A percentile compares a stretch with the other conserved stretches of the same genome.
Conservation (phyloP, 2,888 invertebrate species). For the Eueremaeus valkanovi region DNA sequence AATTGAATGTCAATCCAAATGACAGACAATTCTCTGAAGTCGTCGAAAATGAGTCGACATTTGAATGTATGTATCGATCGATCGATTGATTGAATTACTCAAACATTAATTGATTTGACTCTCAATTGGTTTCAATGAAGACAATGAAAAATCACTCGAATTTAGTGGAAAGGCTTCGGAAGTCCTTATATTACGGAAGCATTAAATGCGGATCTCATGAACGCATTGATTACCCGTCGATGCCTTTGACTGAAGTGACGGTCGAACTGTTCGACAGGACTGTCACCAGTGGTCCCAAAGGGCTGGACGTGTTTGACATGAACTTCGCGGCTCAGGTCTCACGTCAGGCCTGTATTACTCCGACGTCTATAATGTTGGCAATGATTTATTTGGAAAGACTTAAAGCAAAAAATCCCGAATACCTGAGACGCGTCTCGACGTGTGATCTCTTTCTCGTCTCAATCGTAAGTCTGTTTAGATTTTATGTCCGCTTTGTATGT, state of each 20-base stretch:
- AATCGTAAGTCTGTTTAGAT: constrained; percentile 61
- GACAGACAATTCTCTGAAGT: neutral
- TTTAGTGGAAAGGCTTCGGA: constrained; percentile 68
- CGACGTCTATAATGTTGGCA: constrained; percentile 87
- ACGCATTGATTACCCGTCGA: constrained; percentile 34
- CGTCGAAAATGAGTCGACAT: constrained; percentile 1
- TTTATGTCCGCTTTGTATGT: neutral
- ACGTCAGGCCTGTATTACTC: constrained; percentile 75
- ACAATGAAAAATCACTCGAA: constrained; percentile 2
- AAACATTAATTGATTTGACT: too few relatives aligned
- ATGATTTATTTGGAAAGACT: constrained; percentile 88
- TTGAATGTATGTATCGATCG: constrained; percentile 2
- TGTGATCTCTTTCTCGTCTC: constrained; percentile 91
- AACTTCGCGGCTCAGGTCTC: constrained; percentile 50
- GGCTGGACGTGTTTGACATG: constrained; percentile 52
- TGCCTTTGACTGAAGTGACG: constrained; percentile 65
- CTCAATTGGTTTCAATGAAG: too few relatives aligned
- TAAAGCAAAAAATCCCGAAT: constrained; percentile 70
- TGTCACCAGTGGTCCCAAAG: constrained; percentile 46
- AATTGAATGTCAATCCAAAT: neutral
- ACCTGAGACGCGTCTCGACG: constrained; percentile 75
- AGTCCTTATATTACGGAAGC: constrained; percentile 78
- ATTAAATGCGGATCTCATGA: constrained; percentile 30
- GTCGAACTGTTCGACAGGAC: constrained; percentile 69
- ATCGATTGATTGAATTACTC: neutral